Conservation (phyloP, 1,140 invertebrate species). For the Asbolus verrucosus region DNA sequence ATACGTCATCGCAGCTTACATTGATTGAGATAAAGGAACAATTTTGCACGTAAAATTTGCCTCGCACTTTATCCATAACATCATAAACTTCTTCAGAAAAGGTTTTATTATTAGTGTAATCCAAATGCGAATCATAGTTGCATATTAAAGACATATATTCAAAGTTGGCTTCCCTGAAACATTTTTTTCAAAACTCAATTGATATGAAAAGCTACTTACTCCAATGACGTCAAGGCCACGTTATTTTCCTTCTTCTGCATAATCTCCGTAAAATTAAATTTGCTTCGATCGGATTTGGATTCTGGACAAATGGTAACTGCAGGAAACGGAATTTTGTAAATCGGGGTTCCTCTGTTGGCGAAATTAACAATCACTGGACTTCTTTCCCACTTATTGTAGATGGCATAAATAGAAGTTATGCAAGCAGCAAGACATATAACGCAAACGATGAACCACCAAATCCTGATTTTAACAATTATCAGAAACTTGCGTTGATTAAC, state of each 20-base stretch:
- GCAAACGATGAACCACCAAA: constrained; percentile 55
- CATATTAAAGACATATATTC: constrained; percentile 38
- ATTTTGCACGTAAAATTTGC: not conserved
- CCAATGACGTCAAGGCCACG: no score
- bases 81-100: constrained; percentile 23
- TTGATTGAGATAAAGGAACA: constrained; percentile 42
- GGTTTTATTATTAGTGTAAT: constrained; percentile 16
- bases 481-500: no score
- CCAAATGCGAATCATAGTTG: constrained; percentile 2
- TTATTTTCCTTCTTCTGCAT: no score
- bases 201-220: no score
- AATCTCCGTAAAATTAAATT: no score
- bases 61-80: not conserved
- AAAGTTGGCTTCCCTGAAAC: constrained; percentile 15
- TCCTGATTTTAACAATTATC: constrained; percentile 4
- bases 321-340: constrained; percentile 70
- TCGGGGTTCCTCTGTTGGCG: constrained; percentile 66
- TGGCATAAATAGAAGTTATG: constrained; percentile 29
- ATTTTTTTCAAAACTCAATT: no score
- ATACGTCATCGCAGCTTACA: constrained; percentile 41
- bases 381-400: constrained; percentile 60
- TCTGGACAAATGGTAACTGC: constrained; percentile 69
- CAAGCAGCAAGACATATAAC: constrained; percentile 44
- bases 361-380: constrained; percentile 71
- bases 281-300: constrained; percentile 57